Percentiles rank a stretch among this genome's conserved stretches.
These are phyloP conservation scores for Macropodus opercularis DNA, from an alignment of 2,797 vertebrate genomes.

Conservation along the genomic window DNA sequence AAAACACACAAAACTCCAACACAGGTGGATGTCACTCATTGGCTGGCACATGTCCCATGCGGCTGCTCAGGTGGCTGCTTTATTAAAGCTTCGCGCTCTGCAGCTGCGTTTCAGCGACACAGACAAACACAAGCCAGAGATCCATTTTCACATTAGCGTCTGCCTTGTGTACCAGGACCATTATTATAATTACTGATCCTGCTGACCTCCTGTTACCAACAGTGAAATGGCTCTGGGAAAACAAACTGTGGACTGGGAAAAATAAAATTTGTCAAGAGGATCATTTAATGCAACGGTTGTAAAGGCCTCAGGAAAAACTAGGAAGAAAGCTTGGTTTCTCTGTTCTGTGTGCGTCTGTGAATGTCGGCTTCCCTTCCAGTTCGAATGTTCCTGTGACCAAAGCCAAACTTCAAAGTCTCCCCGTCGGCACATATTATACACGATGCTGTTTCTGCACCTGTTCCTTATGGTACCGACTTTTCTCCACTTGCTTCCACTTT, in stretches of 20 bases:
- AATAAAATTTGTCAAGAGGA: conserved; percentile 57
- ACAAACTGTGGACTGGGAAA: conserved; percentile 49
- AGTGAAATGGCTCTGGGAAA: conserved; percentile 62
- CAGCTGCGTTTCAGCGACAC: conserved; percentile 56
- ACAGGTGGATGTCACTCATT: conserved; percentile 17
- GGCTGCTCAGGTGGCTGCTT: conserved; percentile 53
- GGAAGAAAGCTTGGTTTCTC: conserved; percentile 16
- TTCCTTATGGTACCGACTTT: conserved; percentile 48
- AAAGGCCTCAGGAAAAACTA: conserved; percentile 10
- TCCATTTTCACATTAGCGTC: conserved; percentile 69
- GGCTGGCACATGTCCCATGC: conserved; percentile 35
- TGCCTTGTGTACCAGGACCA: conserved; percentile 49
- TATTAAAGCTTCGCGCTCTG: conserved; percentile 59
- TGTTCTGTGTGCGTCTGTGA: conserved; percentile 15
- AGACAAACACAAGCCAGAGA: conserved; percentile 72
- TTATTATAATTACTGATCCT: conserved; percentile 74
- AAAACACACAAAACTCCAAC: background rate
- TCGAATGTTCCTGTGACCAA: conserved; percentile 35
- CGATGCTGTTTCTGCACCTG: conserved; percentile 67
- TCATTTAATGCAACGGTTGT: conserved; percentile 45
- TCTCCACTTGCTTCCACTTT: conserved; percentile 54
- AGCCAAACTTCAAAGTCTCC: conserved; percentile 69
- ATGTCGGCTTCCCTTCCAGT: conserved; percentile 15
- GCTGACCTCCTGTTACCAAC: conserved; percentile 59
- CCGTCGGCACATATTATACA: conserved; percentile 73